A percentile compares a stretch with the other conserved stretches of the same genome.
These are phyloP conservation scores for Hirtodrosophila cameraria DNA, from an alignment of 2,888 invertebrate genomes.

Conservation along the genomic window DNA sequence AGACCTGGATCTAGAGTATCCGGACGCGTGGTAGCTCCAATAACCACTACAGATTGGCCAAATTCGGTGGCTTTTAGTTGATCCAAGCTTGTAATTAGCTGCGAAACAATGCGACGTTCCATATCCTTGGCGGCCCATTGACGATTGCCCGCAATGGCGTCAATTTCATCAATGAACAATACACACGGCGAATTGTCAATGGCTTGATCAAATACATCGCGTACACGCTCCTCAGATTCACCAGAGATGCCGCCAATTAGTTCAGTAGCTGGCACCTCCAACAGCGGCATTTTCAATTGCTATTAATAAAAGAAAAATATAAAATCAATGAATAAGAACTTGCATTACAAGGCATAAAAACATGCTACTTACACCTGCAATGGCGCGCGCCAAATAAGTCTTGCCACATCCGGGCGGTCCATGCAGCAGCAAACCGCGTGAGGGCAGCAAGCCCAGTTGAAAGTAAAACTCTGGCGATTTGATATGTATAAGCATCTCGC, in stretches of 20 bases:
- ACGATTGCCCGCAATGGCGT: conserved; percentile 96
- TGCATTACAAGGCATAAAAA: too few relatives aligned
- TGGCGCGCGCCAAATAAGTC: conserved; percentile 91
- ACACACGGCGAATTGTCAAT: conserved; percentile 92
- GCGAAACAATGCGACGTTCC: conserved; percentile 97
- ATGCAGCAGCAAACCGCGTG: conserved; percentile 95
- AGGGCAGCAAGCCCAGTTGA: conserved; percentile 93
- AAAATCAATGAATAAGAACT: too few relatives aligned
- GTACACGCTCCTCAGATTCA: conserved; percentile 96
- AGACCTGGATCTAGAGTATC: conserved; percentile 96
- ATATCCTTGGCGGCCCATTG: conserved; percentile 96
- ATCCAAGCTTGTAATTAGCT: conserved; percentile 95
- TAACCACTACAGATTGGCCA: conserved; percentile 87
- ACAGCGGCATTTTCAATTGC: conserved; percentile 92
- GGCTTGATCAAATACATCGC: conserved; percentile 95
- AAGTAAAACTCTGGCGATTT: conserved; percentile 95
- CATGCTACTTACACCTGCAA: conserved; percentile 89
- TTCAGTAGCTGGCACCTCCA: conserved; percentile 96
- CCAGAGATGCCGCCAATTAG: conserved; percentile 97
- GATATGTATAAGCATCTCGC: conserved; percentile 92
- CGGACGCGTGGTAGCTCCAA: conserved; percentile 98
- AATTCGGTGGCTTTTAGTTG: conserved; percentile 84
- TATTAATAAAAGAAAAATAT: conserved; percentile 70
- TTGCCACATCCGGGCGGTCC: conserved; percentile 99
- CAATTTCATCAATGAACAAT: conserved; percentile 98